These are phyloP conservation scores for Sussaba pulchella DNA, from an alignment of 2,888 invertebrate species.

Conservation along the genomic window DNA sequence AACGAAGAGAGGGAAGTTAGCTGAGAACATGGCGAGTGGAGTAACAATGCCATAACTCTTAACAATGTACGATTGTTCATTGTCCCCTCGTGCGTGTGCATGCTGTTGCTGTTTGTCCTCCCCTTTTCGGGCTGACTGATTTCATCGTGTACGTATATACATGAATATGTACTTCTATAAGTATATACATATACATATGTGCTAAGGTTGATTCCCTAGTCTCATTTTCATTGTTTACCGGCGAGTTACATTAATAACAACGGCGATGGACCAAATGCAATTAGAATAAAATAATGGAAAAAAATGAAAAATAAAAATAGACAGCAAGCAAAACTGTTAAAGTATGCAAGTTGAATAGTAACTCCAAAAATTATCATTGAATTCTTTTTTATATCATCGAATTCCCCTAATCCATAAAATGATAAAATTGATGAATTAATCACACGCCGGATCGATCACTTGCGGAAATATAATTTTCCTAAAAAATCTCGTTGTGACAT, in stretches of 20 bases:
- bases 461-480: neutral
- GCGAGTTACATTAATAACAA: constrained; percentile 1
- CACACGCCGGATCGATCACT: neutral
- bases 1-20: constrained; percentile 30
- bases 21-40: constrained; percentile 72
- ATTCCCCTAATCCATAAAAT: neutral
- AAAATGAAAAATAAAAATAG: too few species aligned
- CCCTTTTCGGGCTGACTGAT: constrained; percentile 58
- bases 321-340: too few species aligned
- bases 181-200: too few species aligned
- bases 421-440: neutral
- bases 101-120: constrained; percentile 65
- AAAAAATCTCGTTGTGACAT: neutral
- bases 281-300: constrained; percentile 1
- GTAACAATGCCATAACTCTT: constrained; percentile 84
- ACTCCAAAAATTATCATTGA: too few species aligned
- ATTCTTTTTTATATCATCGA: neutral
- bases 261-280: constrained; percentile 29
- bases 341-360: too few species aligned
- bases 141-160: constrained; percentile 48
- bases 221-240: constrained; percentile 14
- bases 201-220: constrained; percentile 9
- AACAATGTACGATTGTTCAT: constrained; percentile 85
- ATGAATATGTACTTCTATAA: too few species aligned
- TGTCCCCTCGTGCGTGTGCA: constrained; percentile 79